These are phyloP conservation scores for Muscicapa adusta DNA, from an alignment of 2,113 vertebrate species.

Conservation along the genomic window DNA sequence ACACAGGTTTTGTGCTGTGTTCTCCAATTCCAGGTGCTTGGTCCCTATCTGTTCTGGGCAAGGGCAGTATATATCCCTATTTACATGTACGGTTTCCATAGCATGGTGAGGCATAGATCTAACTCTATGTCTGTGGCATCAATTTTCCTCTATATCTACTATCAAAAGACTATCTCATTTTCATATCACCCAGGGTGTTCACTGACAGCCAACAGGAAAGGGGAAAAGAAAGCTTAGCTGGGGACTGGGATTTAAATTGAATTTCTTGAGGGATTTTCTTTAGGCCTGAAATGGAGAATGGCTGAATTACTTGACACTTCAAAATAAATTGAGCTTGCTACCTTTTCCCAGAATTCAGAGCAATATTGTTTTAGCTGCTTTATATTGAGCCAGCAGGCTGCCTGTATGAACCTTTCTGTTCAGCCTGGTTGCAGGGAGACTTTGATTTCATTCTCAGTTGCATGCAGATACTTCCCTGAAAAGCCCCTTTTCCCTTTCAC, in stretches of 20 bases:
- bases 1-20: not conserved
- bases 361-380: not conserved
- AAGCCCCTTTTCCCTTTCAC: constrained; percentile 82
- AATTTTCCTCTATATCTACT: not conserved
- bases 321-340: not conserved
- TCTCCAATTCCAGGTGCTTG: not conserved
- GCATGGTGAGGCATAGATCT: not conserved
- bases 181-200: not conserved
- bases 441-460: constrained; percentile 77
- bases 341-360: not conserved
- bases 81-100: not conserved
- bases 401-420: not conserved
- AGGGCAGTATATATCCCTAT: not conserved
- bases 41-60: not conserved
- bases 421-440: constrained; percentile 3
- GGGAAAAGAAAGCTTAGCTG: not conserved
- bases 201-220: not conserved
- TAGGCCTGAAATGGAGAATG: not conserved
- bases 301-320: not conserved
- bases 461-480: constrained; percentile 69
- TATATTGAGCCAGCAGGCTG: not conserved
- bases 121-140: not conserved
- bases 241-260: not conserved
- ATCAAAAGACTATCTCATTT: not conserved
- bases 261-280: not conserved